Evolutionary conservation across 2,888 invertebrate genomes (phyloP), one percentile per base, ranked within the genome.

Genomic region (Tryphoninae sp.): DNA sequence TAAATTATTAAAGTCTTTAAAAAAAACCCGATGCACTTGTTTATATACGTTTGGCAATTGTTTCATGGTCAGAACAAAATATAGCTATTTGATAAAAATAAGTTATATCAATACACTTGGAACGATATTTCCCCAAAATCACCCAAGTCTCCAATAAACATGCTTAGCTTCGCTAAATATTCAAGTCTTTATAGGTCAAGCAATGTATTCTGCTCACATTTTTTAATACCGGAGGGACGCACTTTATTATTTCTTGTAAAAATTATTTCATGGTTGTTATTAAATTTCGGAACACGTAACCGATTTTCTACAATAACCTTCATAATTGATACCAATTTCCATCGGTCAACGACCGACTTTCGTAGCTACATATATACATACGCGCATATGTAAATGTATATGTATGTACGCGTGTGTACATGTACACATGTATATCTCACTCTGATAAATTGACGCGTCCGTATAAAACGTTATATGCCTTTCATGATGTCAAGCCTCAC

Each of bases 341-440:
- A 23, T 68, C 53, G 67, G 67, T 72, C 68, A 72, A 62, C 72
- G 72, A 80, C 76, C 76, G 55, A 45, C n/a, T 45, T 67, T 33
- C 55, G 26, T 49, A 33, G 13, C 61, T n/a, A 64, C 53, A 23
- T 23, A 68, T 13, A 11, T 19, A 19, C 1, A 8, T 13, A 13
- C 2, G 13, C 40, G 16, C 6, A 16, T 53, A 40, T 68, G 7
- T 13, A 51, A 13, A 16, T 51, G 16, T 2, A 16, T 53, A 40
- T 68, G 7, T 13, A 51, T 22, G 26, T 51, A 26, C 19, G 33
- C 13, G 16, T 55, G 23, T 40, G 42, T 55, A 45, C n/a, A 26
- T 8, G 19, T 3, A 16, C 33, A 33, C 6, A 33, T 33, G 7
- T 33, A 33, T 33, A 33, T 33, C 4, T 3, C 33, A 33, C 33